Percentiles rank a stretch among this genome's conserved stretches.
These are phyloP conservation scores for Ptyas mucosa DNA, from an alignment of 2,113 vertebrate genomes.

Conservation along the genomic window DNA sequence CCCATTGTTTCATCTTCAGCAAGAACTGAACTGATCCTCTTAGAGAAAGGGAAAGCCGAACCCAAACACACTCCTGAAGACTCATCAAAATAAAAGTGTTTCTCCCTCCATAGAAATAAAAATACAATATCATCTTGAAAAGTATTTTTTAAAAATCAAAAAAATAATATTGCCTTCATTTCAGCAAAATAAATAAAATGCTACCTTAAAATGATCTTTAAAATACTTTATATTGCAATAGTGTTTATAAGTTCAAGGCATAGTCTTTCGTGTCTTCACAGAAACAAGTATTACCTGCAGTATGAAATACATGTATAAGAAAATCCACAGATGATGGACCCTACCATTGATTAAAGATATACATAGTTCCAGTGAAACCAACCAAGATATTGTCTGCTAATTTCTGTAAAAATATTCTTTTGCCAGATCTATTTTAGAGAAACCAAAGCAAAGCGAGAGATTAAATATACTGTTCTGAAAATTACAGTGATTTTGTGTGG, in stretches of 20 bases:
- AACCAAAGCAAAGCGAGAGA: neutral
- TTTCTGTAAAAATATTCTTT: neutral
- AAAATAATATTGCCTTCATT: conserved; percentile 21
- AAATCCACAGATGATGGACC: neutral
- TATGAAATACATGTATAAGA: neutral
- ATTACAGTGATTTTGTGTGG: neutral
- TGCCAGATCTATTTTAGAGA: neutral
- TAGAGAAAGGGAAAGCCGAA: conserved; percentile 37
- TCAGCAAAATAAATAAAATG: conserved; percentile 22
- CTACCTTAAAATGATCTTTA: neutral
- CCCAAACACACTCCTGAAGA: conserved; percentile 7
- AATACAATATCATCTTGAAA: neutral
- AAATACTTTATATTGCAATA: conserved; percentile 13
- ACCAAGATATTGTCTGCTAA: neutral
- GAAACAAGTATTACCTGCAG: conserved; percentile 16
- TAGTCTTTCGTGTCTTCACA: neutral
- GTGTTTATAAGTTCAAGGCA: conserved; percentile 18
- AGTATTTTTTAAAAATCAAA: neutral
- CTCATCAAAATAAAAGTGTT: conserved; percentile 38
- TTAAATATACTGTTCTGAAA: conserved; percentile 9
- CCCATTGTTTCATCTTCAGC: conserved; percentile 48
- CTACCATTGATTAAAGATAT: neutral
- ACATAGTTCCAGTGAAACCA: conserved; percentile 1
- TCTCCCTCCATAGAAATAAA: neutral
- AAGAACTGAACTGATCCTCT: conserved; percentile 61